Conservation (phyloP, 2,888 invertebrate genomes). For the Epiblema foenella region DNA sequence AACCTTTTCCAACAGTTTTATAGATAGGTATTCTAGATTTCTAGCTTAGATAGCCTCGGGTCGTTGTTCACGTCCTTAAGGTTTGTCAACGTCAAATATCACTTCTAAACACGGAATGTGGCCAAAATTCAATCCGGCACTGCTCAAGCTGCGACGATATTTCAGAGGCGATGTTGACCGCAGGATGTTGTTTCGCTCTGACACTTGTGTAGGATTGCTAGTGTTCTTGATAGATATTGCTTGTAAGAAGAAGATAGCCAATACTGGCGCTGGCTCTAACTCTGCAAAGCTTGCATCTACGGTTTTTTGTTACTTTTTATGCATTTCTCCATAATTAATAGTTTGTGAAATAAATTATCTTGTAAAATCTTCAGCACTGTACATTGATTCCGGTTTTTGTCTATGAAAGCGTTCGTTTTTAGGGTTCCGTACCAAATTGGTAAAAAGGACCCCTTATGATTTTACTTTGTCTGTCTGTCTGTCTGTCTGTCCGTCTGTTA, state of each 20-base stretch:
- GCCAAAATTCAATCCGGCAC: conserved; percentile 37
- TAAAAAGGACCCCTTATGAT: too few relatives aligned
- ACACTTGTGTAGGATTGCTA: conserved; percentile 19
- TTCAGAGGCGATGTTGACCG: conserved; percentile 40
- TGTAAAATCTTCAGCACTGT: too few relatives aligned
- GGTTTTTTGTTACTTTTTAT: too few relatives aligned
- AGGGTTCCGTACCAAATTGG: too few relatives aligned
- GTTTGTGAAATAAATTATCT: too few relatives aligned
- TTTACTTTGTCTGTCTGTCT: too few relatives aligned
- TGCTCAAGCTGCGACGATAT: conserved; percentile 38
- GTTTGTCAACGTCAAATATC: conserved; percentile 31
- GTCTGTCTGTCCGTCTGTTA: too few relatives aligned
- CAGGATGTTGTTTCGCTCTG: conserved; percentile 13
- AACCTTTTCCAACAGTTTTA: too few relatives aligned
- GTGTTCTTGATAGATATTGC: background rate
- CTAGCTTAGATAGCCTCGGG: too few relatives aligned
- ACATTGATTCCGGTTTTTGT: too few relatives aligned
- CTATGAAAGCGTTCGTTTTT: too few relatives aligned
- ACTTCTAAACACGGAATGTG: conserved; percentile 31
- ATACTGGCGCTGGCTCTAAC: background rate
- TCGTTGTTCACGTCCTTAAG: background rate
- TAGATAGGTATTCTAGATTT: too few relatives aligned
- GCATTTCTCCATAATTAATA: background rate
- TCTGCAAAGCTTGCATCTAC: background rate
- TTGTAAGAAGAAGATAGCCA: conserved; percentile 7